Conservation (phyloP, 2,113 vertebrate genomes). For the Xenopus laevis region DNA sequence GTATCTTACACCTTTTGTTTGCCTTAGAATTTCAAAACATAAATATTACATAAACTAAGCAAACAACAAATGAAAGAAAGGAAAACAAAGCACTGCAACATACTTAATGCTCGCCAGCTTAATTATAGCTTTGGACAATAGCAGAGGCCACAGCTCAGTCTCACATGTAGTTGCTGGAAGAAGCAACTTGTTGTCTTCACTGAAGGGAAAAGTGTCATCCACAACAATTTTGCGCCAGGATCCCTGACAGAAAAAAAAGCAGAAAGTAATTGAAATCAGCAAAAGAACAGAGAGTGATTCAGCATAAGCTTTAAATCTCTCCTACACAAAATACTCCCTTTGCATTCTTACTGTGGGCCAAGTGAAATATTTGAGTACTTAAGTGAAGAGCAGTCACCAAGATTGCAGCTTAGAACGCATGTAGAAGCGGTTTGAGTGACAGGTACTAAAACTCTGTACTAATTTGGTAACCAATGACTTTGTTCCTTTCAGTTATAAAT, state of each 20-base stretch:
- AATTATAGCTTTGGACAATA: slow-evolving; percentile 88
- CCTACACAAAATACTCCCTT: slow-evolving; percentile 24
- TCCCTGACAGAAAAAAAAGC: slow-evolving; percentile 66
- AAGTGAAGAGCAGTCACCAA: slow-evolving; percentile 40
- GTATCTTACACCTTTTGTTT: no score
- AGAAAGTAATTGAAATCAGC: slow-evolving; percentile 15
- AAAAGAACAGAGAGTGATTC: slow-evolving; percentile 17
- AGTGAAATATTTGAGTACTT: slow-evolving; percentile 42
- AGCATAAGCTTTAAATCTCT: slow-evolving; percentile 7
- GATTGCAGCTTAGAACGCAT: slow-evolving; percentile 39
- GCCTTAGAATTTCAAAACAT: no score
- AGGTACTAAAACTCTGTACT: slow-evolving; percentile 27
- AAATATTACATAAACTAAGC: no score
- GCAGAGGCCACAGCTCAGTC: slow-evolving; percentile 90
- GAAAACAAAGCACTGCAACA: slow-evolving; percentile 48
- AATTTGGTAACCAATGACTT: slow-evolving; percentile 33
- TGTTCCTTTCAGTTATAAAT: slow-evolving; percentile 28
- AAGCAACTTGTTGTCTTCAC: slow-evolving; percentile 75
- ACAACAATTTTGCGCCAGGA: slow-evolving; percentile 89
- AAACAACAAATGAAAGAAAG: no score
- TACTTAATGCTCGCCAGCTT: slow-evolving; percentile 87
- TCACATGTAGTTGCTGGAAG: slow-evolving; percentile 76
- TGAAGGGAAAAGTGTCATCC: slow-evolving; percentile 87
- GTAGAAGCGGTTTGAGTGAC: slow-evolving; percentile 22
- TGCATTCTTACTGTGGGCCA: slow-evolving; percentile 18